Percentiles rank a stretch among this genome's conserved stretches.
phyloP scores from a whole-genome alignment of 1,140 invertebrate species.

The Drosophila novamexicana region DNA sequence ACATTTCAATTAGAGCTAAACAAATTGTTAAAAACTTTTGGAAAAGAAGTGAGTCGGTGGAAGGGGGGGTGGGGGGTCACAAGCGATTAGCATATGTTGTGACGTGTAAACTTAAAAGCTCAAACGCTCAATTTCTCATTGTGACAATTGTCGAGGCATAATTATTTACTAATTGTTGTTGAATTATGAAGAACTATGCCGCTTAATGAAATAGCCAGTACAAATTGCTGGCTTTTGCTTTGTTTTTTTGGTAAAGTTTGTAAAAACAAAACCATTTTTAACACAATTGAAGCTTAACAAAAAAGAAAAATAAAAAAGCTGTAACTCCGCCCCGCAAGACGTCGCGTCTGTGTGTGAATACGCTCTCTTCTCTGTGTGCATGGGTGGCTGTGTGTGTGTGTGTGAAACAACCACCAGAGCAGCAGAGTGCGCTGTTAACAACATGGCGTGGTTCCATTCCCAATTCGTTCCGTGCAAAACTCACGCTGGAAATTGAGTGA shows the following conservation, averaged over 20 bases:
- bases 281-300: slow-evolving; percentile 32
- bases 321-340: slow-evolving; percentile 57
- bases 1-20: slow-evolving; percentile 50
- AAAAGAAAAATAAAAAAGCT: background rate
- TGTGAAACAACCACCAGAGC: slow-evolving; percentile 36
- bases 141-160: slow-evolving; percentile 71
- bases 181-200: slow-evolving; percentile 72
- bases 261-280: slow-evolving; percentile 13
- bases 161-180: slow-evolving; percentile 79
- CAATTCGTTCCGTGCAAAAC: slow-evolving; percentile 56
- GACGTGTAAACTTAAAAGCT: slow-evolving; percentile 54
- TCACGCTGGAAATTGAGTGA: slow-evolving; percentile 67
- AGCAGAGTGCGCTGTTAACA: slow-evolving; percentile 37
- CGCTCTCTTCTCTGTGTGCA: background rate
- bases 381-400: slow-evolving; percentile 13
- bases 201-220: slow-evolving; percentile 69
- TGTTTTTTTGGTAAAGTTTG: slow-evolving; percentile 30
- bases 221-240: slow-evolving; percentile 35
- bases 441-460: slow-evolving; percentile 74
- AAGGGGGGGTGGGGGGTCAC: too few relatives aligned
- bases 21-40: slow-evolving; percentile 45
- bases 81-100: slow-evolving; percentile 47
- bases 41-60: background rate
- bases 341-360: slow-evolving; percentile 13
- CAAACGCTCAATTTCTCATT: slow-evolving; percentile 36